phyloP scores from a whole-genome alignment of 2,888 invertebrate genomes.

The Dascillus cervinus region DNA sequence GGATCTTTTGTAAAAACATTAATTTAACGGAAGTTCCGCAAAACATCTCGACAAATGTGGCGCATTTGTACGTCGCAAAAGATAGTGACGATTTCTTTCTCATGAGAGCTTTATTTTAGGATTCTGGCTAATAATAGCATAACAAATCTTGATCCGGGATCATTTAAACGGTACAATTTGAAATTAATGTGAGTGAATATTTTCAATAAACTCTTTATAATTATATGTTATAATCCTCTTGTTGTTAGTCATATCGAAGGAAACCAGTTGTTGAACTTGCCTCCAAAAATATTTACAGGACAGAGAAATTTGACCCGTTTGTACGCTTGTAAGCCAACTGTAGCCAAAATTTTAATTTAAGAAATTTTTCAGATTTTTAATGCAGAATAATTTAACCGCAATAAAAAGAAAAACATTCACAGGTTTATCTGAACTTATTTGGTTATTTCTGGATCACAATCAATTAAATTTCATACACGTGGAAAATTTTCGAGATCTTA shows the following conservation, averaged over 20 bases:
- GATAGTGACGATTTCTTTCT: slow-evolving; percentile 1
- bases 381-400: slow-evolving; percentile 34
- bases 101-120: too few relatives aligned
- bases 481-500: slow-evolving; percentile 39
- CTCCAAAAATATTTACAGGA: slow-evolving; percentile 18
- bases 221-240: too few relatives aligned
- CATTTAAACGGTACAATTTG: slow-evolving; percentile 25
- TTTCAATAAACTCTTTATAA: background rate
- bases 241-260: slow-evolving; percentile 26
- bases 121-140: slow-evolving; percentile 32
- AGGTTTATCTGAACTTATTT: slow-evolving; percentile 41
- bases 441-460: slow-evolving; percentile 45
- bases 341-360: too few relatives aligned
- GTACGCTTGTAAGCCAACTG: too few relatives aligned
- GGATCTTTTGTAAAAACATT: slow-evolving; percentile 21
- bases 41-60: slow-evolving; percentile 27
- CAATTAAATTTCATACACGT: slow-evolving; percentile 40
- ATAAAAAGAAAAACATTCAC: slow-evolving; percentile 39
- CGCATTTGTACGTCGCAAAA: slow-evolving; percentile 29
- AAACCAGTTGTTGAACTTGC: slow-evolving; percentile 22
- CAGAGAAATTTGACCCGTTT: slow-evolving; percentile 20
- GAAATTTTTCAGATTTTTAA: slow-evolving; percentile 30
- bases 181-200: slow-evolving; percentile 17
- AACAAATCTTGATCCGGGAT: slow-evolving; percentile 18
- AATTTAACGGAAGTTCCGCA: slow-evolving; percentile 29